Conservation (phyloP, 1,140 invertebrate genomes). For the Drosophila asahinai region DNA sequence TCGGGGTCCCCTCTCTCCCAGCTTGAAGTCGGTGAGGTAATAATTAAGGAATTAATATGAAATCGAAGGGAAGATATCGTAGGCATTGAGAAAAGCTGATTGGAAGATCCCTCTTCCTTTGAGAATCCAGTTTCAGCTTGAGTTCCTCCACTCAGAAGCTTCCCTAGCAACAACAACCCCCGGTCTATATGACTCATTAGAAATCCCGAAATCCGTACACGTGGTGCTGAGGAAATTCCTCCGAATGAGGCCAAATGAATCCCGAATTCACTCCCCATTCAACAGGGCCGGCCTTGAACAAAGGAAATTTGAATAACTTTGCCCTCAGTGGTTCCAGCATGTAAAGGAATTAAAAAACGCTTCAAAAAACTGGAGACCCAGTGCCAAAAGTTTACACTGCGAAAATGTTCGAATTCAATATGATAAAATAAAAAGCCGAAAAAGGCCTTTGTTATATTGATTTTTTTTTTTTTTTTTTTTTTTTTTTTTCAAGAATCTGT, state of each 20-base stretch:
- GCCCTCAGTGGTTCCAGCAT: slow-evolving; percentile 32
- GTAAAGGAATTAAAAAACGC: slow-evolving; percentile 82
- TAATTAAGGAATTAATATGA: slow-evolving; percentile 61
- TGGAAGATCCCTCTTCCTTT: slow-evolving; percentile 22
- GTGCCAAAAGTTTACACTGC: slow-evolving; percentile 13
- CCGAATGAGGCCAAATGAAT: slow-evolving; percentile 29
- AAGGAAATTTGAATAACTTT: slow-evolving; percentile 69
- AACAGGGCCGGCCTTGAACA: slow-evolving; percentile 27
- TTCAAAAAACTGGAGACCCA: slow-evolving; percentile 47
- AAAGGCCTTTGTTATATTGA: no score
- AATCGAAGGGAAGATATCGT: slow-evolving; percentile 9
- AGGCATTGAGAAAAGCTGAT: slow-evolving; percentile 20
- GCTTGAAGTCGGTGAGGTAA: slow-evolving; percentile 56
- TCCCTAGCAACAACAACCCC: slow-evolving; percentile 42
- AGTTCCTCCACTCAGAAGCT: slow-evolving; percentile 48
- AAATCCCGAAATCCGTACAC: slow-evolving; percentile 29
- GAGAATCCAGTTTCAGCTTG: slow-evolving; percentile 24
- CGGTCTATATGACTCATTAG: slow-evolving; percentile 39
- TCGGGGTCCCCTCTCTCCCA: slow-evolving; percentile 8
- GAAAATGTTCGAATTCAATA: not conserved
- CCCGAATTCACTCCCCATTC: slow-evolving; percentile 46
- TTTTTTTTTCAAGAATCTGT: not conserved
- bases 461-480: not conserved
- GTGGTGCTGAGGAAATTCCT: slow-evolving; percentile 39
- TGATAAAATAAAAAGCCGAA: no score